Evolutionary conservation across 2,888 invertebrate genomes (phyloP).

Genomic region (Lysandra coridon): DNA sequence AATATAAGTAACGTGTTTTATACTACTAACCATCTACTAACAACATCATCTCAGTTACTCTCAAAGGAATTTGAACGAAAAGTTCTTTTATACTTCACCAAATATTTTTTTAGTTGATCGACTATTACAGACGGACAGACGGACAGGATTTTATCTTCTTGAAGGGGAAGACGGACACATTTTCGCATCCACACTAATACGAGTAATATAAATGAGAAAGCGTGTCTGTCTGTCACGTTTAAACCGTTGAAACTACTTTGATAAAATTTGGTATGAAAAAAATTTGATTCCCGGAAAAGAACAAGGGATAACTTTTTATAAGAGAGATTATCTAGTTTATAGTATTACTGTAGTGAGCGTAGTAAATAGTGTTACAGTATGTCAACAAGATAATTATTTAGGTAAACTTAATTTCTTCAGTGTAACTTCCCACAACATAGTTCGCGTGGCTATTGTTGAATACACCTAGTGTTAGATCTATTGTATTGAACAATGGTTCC

Average conservation of each 20-base stretch:
- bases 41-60: too few relatives aligned
- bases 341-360: too few relatives aligned
- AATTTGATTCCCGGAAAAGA: too few relatives aligned
- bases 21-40: too few relatives aligned
- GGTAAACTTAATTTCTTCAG: not conserved
- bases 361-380: too few relatives aligned
- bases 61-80: too few relatives aligned
- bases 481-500: not conserved
- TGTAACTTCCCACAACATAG: not conserved
- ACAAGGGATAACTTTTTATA: not conserved
- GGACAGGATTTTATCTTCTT: not conserved
- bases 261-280: too few relatives aligned
- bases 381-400: too few relatives aligned
- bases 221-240: not conserved
- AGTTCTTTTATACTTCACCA: too few relatives aligned
- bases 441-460: not conserved
- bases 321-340: not conserved
- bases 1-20: too few relatives aligned
- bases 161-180: not conserved
- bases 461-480: not conserved
- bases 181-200: not conserved
- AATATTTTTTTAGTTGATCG: too few relatives aligned
- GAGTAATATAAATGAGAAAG: not conserved
- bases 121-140: too few relatives aligned
- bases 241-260: not conserved